Evolutionary conservation across 2,113 vertebrate species (phyloP).

Genomic region (Spilogale gracilis): DNA sequence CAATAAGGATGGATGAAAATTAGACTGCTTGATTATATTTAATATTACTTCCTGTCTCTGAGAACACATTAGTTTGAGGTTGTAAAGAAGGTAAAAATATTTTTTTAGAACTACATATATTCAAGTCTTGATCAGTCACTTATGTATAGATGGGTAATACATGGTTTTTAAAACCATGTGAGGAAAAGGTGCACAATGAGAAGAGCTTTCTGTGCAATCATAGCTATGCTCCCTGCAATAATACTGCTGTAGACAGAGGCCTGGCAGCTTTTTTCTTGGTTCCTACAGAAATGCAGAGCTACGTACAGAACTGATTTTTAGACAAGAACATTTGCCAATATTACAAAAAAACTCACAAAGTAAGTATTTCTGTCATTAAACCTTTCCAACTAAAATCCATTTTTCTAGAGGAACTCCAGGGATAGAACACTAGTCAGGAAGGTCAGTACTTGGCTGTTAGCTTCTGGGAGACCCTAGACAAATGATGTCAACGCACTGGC

Average conservation of each 20-base stretch:
- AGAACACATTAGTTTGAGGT: not conserved
- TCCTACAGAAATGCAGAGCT: conserved; percentile 11
- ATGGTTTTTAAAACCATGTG: conserved; percentile 23
- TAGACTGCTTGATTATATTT: not conserved
- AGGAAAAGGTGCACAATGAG: not conserved
- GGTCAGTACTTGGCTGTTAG: not conserved
- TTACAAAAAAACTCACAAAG: not conserved
- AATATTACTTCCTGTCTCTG: conserved; percentile 1
- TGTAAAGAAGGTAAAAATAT: not conserved
- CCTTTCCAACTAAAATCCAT: not conserved
- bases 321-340: conserved; percentile 29
- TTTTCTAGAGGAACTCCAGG: not conserved
- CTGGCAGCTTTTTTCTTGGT: not conserved
- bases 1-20: not conserved
- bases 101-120: not conserved
- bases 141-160: not conserved
- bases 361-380: not conserved
- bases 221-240: not conserved
- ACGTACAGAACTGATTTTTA: conserved; percentile 54
- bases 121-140: not conserved
- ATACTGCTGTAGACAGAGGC: not conserved
- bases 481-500: not conserved
- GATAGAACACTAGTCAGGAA: not conserved
- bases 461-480: not conserved
- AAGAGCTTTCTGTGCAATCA: not conserved